These are phyloP conservation scores for Camelus dromedarius DNA, from an alignment of 2,113 vertebrate species.

Conservation along the genomic window DNA sequence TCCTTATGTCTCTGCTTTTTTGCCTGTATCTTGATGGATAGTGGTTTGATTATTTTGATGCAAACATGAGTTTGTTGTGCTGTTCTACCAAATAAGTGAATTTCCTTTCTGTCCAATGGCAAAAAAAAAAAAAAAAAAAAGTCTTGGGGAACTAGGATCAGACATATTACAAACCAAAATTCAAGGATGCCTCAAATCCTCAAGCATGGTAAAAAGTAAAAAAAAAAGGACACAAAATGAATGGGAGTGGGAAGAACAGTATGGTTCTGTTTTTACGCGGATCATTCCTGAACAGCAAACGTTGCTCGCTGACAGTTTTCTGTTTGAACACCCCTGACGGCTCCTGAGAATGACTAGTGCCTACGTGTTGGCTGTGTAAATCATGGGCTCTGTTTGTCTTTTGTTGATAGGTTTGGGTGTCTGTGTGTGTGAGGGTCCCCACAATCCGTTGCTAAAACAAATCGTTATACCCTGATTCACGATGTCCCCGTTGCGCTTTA, in stretches of 20 bases:
- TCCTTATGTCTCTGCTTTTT: too few relatives aligned
- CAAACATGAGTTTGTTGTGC: too few relatives aligned
- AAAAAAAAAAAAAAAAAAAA: too few relatives aligned
- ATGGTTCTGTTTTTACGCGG: background rate
- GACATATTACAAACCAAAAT: background rate
- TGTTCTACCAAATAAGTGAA: too few relatives aligned
- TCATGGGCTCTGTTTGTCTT: background rate
- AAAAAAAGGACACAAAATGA: background rate
- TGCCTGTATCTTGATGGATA: too few relatives aligned
- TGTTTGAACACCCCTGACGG: background rate
- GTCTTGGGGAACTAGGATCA: background rate
- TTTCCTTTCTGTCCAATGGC: too few relatives aligned
- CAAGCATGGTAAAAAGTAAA: background rate
- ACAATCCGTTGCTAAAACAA: background rate
- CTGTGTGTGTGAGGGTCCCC: background rate
- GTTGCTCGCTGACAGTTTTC: background rate
- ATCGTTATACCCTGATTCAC: background rate
- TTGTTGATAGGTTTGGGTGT: background rate
- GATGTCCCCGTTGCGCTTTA: background rate
- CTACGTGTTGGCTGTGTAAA: background rate
- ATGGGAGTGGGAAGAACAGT: background rate
- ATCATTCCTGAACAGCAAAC: slow-evolving; percentile 28
- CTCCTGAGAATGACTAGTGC: background rate
- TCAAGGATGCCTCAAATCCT: background rate
- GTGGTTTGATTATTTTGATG: too few relatives aligned